phyloP scores from a whole-genome alignment of 2,888 invertebrate genomes.

The Drosophila ustulata region DNA sequence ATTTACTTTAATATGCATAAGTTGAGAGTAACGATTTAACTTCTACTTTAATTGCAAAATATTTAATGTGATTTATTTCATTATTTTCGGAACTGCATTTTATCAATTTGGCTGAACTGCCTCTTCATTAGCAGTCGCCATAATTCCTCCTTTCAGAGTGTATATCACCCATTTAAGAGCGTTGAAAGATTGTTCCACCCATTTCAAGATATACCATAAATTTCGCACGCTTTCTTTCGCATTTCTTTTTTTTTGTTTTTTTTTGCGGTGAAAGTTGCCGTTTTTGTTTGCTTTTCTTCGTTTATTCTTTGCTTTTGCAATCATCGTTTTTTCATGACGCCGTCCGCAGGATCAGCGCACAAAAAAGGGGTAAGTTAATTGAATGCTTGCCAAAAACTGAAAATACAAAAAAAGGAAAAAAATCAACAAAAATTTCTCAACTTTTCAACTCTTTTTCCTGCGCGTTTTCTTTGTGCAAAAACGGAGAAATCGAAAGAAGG shows the following conservation, averaged over 20 bases:
- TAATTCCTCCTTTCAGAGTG: constrained; percentile 1
- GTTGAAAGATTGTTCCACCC: constrained; percentile 47
- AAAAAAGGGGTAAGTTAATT: constrained; percentile 64
- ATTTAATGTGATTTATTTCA: too few species aligned
- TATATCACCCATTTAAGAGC: constrained; percentile 15
- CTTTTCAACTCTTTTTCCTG: constrained; percentile 68
- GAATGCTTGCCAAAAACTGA: constrained; percentile 48
- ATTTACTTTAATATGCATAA: too few species aligned
- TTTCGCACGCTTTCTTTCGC: constrained; percentile 64
- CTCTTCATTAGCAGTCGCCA: constrained; percentile 9
- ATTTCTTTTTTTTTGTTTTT: neutral
- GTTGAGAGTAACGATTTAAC: too few species aligned
- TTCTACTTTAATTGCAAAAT: too few species aligned
- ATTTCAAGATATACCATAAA: constrained; percentile 43
- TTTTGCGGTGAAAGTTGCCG: constrained; percentile 71
- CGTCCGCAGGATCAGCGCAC: constrained; percentile 4
- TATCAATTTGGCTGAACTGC: neutral
- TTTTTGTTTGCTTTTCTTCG: constrained; percentile 60
- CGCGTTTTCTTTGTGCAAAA: constrained; percentile 29
- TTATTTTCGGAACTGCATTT: neutral
- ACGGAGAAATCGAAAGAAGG: neutral
- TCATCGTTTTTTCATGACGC: constrained; percentile 9
- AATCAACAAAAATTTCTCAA: constrained; percentile 56
- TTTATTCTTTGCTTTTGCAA: constrained; percentile 35
- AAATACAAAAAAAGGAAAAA: constrained; percentile 7